Evolutionary conservation across 2,797 vertebrate species (phyloP).

Genomic region (Sibirionetta formosa): DNA sequence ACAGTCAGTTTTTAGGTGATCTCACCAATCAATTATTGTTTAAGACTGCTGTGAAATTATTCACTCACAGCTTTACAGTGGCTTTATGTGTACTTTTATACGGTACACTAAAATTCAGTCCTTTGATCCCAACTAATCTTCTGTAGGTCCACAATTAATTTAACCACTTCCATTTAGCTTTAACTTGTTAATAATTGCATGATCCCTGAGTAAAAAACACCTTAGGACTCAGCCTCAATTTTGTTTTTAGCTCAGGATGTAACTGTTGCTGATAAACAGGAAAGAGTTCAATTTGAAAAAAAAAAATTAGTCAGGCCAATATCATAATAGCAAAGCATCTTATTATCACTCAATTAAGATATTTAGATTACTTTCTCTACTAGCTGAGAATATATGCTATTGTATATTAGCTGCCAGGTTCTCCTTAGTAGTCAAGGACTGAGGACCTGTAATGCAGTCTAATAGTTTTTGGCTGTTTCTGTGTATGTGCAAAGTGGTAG

Average conservation of each 20-base stretch:
- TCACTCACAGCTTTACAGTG: neutral
- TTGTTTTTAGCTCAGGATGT: rapidly evolving
- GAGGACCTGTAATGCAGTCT: neutral
- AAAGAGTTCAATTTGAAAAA: neutral
- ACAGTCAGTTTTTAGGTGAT: neutral
- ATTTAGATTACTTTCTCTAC: neutral
- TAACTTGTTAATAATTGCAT: neutral
- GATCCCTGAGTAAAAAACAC: neutral
- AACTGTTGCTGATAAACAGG: neutral
- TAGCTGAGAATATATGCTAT: neutral
- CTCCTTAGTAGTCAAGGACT: neutral
- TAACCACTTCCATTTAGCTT: neutral
- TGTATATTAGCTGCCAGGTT: neutral
- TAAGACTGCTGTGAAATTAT: neutral
- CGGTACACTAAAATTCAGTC: neutral
- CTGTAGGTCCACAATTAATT: neutral
- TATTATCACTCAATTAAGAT: rapidly evolving
- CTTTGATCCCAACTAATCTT: neutral
- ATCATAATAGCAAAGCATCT: neutral
- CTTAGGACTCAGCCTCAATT: neutral
- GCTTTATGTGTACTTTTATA: neutral
- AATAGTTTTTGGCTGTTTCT: neutral
- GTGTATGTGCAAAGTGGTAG: rapidly evolving
- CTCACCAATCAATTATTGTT: neutral
- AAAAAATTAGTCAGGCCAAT: neutral